Evolutionary conservation across 1,140 invertebrate genomes (phyloP).

Genomic region (Brachionus asplanchnoidis): DNA sequence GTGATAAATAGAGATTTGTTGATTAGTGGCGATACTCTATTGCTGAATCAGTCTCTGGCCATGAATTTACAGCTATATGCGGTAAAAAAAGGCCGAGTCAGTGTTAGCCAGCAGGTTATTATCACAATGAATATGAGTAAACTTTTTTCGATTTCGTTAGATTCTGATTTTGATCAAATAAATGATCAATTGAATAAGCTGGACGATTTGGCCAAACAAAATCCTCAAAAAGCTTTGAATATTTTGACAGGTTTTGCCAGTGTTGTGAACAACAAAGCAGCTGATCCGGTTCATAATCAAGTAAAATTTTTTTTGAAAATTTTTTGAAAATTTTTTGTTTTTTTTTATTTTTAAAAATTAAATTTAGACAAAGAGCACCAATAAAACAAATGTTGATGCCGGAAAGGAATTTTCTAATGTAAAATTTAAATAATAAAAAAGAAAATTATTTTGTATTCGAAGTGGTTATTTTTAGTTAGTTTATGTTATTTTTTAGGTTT

Average conservation of each 20-base stretch:
- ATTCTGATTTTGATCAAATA: conserved; percentile 24
- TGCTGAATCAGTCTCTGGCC: background rate
- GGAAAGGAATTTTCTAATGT: background rate
- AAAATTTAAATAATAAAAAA: background rate
- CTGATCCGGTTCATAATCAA: conserved; percentile 1
- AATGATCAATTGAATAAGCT: conserved; percentile 13
- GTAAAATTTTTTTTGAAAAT: background rate
- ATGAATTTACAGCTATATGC: background rate
- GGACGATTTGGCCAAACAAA: conserved; percentile 27
- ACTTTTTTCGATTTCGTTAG: background rate
- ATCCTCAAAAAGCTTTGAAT: conserved; percentile 41
- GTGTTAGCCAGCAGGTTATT: background rate
- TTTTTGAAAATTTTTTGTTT: background rate
- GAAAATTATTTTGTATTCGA: too few species aligned
- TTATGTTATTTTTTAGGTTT: too few species aligned
- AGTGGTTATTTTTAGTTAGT: too few species aligned
- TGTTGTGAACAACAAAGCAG: conserved; percentile 9
- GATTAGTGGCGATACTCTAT: background rate
- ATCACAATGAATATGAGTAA: conserved; percentile 5
- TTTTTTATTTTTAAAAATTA: background rate
- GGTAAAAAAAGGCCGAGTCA: background rate
- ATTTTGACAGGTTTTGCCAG: conserved; percentile 10
- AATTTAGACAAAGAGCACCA: background rate
- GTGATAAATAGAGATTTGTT: background rate
- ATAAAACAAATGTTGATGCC: background rate